These are phyloP conservation scores for Pangasianodon hypophthalmus DNA, from an alignment of 2,113 vertebrate genomes.

Conservation along the genomic window DNA sequence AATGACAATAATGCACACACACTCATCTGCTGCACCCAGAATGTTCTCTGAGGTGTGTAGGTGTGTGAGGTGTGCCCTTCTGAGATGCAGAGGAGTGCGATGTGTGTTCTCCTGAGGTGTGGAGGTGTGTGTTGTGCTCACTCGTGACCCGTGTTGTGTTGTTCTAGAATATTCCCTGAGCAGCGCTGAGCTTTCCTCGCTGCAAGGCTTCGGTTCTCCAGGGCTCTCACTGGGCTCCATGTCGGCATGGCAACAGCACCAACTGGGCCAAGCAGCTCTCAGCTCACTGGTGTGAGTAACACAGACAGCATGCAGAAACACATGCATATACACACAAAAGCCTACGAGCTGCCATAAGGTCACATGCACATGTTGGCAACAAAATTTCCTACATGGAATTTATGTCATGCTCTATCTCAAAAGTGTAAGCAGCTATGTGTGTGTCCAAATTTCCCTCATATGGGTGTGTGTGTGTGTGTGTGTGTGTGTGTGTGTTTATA, in stretches of 20 bases:
- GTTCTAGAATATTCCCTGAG: slow-evolving; percentile 91
- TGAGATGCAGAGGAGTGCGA: slow-evolving; percentile 26
- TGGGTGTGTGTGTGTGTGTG: background rate
- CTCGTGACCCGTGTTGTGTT: slow-evolving; percentile 59
- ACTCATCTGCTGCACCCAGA: background rate
- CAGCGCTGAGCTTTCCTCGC: slow-evolving; percentile 91
- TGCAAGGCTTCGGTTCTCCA: slow-evolving; percentile 94
- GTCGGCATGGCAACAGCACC: slow-evolving; percentile 98
- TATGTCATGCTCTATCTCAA: background rate
- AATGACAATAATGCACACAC: background rate
- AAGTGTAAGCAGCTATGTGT: background rate
- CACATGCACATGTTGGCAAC: background rate
- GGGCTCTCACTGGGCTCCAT: slow-evolving; percentile 93
- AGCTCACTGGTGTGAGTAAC: slow-evolving; percentile 96
- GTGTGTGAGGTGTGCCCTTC: slow-evolving; percentile 50
- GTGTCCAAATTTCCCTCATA: background rate
- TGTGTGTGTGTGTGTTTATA: background rate
- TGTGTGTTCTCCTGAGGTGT: slow-evolving; percentile 14
- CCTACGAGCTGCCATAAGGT: slow-evolving; percentile 40
- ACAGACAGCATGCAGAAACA: slow-evolving; percentile 39
- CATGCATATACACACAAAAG: slow-evolving; percentile 47
- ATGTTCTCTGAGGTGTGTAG: slow-evolving; percentile 25
- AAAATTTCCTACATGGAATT: background rate
- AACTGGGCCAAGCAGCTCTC: slow-evolving; percentile 90
- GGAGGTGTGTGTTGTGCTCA: slow-evolving; percentile 56